A percentile compares a stretch with the other conserved stretches of the same genome.
phyloP scores from a whole-genome alignment of 2,113 vertebrate genomes.

The Solea senegalensis region DNA sequence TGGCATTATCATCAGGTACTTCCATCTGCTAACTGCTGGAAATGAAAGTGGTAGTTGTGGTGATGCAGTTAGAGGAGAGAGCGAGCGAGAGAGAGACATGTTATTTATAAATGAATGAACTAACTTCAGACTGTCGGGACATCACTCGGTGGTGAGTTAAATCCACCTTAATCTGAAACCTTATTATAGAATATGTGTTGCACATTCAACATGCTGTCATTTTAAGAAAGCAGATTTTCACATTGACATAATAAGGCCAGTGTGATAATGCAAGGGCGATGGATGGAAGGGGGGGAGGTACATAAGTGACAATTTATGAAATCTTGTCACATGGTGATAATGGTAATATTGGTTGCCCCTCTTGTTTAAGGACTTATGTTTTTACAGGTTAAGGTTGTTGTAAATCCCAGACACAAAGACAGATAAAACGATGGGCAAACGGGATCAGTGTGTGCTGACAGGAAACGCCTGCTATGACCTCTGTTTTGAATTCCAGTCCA shows the following conservation, averaged over 20 bases:
- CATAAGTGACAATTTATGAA: not conserved
- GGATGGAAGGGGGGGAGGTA: not conserved
- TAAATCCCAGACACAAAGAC: constrained; percentile 32
- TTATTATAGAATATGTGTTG: too few species aligned
- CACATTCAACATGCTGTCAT: too few species aligned
- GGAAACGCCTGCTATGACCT: constrained; percentile 63
- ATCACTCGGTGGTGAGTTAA: not conserved
- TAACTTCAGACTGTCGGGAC: not conserved
- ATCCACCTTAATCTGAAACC: too few species aligned
- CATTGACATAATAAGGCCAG: not conserved
- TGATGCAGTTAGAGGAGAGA: constrained; percentile 4
- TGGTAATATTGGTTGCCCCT: not conserved
- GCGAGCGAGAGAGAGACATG: not conserved
- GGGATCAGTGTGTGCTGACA: constrained; percentile 50
- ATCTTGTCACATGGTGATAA: not conserved
- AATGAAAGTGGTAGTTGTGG: constrained; percentile 44
- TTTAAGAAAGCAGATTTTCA: not conserved
- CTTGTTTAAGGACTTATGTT: constrained; percentile 28
- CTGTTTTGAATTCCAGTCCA: constrained; percentile 58
- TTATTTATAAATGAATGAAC: not conserved
- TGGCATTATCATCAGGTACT: constrained; percentile 56
- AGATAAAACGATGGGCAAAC: constrained; percentile 59
- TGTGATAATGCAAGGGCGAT: not conserved
- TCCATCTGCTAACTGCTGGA: constrained; percentile 58
- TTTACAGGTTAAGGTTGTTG: constrained; percentile 30